A percentile compares a stretch with the other conserved stretches of the same genome.
Conservation (phyloP, 2,113 vertebrate species). For the Dicentrarchus labrax region DNA sequence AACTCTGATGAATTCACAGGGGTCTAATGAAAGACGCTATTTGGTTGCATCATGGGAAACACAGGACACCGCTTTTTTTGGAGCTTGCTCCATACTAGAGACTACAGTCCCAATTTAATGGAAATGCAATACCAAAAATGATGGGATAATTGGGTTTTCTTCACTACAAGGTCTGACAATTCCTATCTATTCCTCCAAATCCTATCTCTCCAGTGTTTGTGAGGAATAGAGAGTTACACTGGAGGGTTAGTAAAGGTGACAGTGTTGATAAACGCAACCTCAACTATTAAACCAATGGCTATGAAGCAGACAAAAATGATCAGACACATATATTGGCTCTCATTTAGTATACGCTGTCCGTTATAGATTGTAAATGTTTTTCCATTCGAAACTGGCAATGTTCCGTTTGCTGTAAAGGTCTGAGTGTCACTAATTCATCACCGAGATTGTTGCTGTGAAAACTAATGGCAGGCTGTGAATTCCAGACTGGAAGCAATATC, state of each 20-base stretch:
- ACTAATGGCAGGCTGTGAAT: constrained; percentile 6
- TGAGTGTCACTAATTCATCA: constrained; percentile 14
- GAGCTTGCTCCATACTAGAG: not conserved
- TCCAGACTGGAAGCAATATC: constrained; percentile 1
- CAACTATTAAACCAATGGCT: constrained; percentile 2
- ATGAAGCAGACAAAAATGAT: constrained; percentile 7
- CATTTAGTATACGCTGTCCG: not conserved
- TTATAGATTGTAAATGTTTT: not conserved
- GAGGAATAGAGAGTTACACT: too few relatives aligned
- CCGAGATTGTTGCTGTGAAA: not conserved
- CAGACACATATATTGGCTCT: constrained; percentile 7
- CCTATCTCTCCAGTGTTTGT: not conserved
- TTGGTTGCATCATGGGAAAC: not conserved
- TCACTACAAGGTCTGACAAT: too few relatives aligned
- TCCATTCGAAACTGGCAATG: constrained; percentile 1
- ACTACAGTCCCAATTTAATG: not conserved
- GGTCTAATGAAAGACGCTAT: not conserved
- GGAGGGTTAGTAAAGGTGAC: constrained; percentile 9
- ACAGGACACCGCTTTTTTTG: not conserved
- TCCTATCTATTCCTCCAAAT: not conserved
- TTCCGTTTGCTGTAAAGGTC: constrained; percentile 7
- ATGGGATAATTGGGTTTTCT: not conserved
- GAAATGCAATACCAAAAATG: not conserved
- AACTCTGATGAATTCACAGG: not conserved
- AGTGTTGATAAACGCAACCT: constrained; percentile 20